Percentiles rank a stretch among this genome's conserved stretches.
Evolutionary conservation across 1,140 invertebrate genomes (phyloP).

Genomic region (Brachionus calyciflorus): DNA sequence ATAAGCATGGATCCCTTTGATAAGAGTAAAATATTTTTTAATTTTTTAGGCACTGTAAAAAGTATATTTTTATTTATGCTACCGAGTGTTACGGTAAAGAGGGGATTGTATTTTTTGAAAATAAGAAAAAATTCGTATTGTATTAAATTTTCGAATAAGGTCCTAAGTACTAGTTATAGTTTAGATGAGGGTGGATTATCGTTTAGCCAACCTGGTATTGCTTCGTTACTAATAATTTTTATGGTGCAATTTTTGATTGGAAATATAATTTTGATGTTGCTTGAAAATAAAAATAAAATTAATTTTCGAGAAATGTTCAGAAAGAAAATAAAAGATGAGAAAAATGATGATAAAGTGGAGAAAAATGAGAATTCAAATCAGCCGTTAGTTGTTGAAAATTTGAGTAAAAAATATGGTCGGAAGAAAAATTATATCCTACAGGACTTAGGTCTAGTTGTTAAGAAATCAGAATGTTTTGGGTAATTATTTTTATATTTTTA

Average conservation of each 20-base stretch:
- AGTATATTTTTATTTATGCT: not conserved
- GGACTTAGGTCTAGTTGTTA: not conserved
- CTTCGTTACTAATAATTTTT: not conserved
- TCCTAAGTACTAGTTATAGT: not conserved
- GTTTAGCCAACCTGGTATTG: conserved; percentile 31
- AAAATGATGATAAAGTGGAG: not conserved
- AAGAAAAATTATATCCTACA: not conserved
- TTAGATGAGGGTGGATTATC: not conserved
- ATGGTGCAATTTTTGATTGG: conserved; percentile 21
- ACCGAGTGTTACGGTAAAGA: conserved; percentile 29
- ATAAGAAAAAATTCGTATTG: not conserved
- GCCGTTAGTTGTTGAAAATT: not conserved
- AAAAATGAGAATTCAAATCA: not conserved
- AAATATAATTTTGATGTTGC: not conserved
- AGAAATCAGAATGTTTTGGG: conserved; percentile 30
- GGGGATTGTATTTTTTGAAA: conserved; percentile 15
- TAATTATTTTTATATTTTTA: not conserved
- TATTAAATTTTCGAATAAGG: not conserved
- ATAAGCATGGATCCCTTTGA: not conserved
- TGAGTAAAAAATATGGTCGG: conserved; percentile 25
- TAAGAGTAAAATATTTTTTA: not conserved
- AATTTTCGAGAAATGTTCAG: not conserved
- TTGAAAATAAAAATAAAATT: not conserved
- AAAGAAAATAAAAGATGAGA: not conserved
- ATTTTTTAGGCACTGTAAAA: not conserved